Conservation (phyloP, 2,888 invertebrate species). For the Drosophila kuntzei region DNA sequence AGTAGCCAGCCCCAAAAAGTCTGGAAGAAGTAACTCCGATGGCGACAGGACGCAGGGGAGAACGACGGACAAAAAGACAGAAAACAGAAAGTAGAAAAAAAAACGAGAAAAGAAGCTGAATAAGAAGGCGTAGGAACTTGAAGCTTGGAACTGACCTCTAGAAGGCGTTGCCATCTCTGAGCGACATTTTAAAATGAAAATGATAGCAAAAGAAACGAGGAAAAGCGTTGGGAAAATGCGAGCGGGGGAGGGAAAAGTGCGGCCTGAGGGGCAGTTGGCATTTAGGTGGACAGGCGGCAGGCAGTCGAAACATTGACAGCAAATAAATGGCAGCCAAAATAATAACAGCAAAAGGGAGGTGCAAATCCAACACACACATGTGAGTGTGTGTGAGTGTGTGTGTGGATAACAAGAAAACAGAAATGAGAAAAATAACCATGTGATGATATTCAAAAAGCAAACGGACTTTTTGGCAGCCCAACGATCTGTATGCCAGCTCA, state of each 20-base stretch:
- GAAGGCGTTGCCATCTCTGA: slow-evolving; percentile 60
- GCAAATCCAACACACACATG: slow-evolving; percentile 25
- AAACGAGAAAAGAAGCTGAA: slow-evolving; percentile 56
- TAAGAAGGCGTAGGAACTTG: slow-evolving; percentile 39
- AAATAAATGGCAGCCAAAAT: slow-evolving; percentile 83
- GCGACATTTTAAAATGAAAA: slow-evolving; percentile 82
- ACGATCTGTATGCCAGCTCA: slow-evolving; percentile 21
- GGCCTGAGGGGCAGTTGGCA: slow-evolving; percentile 24
- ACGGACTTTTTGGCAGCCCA: slow-evolving; percentile 36
- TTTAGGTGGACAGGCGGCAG: slow-evolving; percentile 49
- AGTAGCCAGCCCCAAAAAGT: slow-evolving; percentile 66
- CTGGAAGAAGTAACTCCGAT: slow-evolving; percentile 35
- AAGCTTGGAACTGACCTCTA: slow-evolving; percentile 58
- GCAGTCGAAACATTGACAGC: slow-evolving; percentile 80
- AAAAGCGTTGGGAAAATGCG: slow-evolving; percentile 31
- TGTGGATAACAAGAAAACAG: not conserved
- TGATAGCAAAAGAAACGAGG: slow-evolving; percentile 54
- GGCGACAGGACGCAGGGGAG: not conserved
- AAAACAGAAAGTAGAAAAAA: slow-evolving; percentile 15
- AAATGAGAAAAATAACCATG: not conserved
- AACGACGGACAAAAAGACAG: not conserved
- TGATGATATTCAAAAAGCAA: slow-evolving; percentile 39
- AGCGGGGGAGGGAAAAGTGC: not conserved
- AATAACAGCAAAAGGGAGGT: slow-evolving; percentile 82
- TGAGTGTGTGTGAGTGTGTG: slow-evolving; percentile 17